Base-by-base conservation (phyloP, 2,888 invertebrate species). In the Colletes collaris region DNA sequence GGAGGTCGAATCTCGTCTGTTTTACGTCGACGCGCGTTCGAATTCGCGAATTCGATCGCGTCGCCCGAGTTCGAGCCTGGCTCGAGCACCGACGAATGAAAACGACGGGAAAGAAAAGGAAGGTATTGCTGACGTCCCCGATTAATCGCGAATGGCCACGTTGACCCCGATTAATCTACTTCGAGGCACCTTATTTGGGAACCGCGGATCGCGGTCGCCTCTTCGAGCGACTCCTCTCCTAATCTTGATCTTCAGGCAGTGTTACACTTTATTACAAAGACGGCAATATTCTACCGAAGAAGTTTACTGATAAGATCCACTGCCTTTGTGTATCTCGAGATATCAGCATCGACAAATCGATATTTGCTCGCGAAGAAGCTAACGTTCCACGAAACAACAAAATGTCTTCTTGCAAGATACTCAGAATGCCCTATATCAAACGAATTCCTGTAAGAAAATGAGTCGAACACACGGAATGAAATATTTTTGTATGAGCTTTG, bases 1-100 rank as follows among this genome's bases (percentile, higher is more conserved):
- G 62, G 73, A 68, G 81, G 67, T 74, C 82, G 60, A 40, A 37
- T 37, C 50, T 8, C 11, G 55, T 44, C 52, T 65, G 44, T 37
- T n/a, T 55, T 73, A 6, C 49, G 52, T 3, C 6, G 16, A 8
- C n/a, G 44, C 55, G 10, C 44, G 7, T 8, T 58, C 27, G 16
- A 66, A 58, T 58, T 77, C 40, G n/a, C 53, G 13, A 50, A 27
- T 53, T 19, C 60, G 49, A 19, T 0, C 27, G 10, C 27, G 10
- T 5, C 2, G 27, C 5, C 7, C 1, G 8, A 46, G 55, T 55
- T 53, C 53, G 7, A 5, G 4, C 2, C 35, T 4, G 35, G 13
- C 3, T 35, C 1, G 8, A n/a, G 0, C 6, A 10, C 27, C 27
- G 27, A 27, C 27, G 27, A 27, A 27, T 27, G 27, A 2, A 27